These are phyloP conservation scores for Agrochola circellaris DNA, from an alignment of 2,888 invertebrate species.

Conservation along the genomic window DNA sequence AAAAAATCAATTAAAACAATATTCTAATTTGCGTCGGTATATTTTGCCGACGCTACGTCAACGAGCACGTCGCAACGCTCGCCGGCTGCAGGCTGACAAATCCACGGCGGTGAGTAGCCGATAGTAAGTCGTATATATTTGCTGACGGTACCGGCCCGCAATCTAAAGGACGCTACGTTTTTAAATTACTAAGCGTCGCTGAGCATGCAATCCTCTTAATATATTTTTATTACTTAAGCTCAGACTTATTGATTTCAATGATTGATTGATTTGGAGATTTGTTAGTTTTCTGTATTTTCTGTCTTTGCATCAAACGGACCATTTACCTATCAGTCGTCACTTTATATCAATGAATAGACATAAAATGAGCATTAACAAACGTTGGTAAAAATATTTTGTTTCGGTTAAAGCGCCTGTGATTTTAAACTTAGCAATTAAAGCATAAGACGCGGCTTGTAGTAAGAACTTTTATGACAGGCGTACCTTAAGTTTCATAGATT, in stretches of 20 bases:
- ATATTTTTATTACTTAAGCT: constrained; percentile 56
- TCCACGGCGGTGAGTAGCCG: constrained; percentile 86
- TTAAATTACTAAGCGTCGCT: constrained; percentile 78
- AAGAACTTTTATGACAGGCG: constrained; percentile 6
- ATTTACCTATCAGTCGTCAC: neutral
- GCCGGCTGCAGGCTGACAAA: constrained; percentile 82
- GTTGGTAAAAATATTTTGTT: neutral
- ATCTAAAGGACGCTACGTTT: constrained; percentile 79
- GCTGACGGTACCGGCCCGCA: constrained; percentile 83
- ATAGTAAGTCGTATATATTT: constrained; percentile 87
- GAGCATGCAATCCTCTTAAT: constrained; percentile 60
- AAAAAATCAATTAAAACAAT: constrained; percentile 24
- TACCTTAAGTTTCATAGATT: no score
- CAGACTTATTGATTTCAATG: constrained; percentile 50
- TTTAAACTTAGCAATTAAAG: constrained; percentile 26
- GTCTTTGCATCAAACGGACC: neutral
- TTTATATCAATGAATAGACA: neutral
- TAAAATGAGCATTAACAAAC: neutral
- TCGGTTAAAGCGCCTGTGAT: constrained; percentile 1
- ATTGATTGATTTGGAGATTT: constrained; percentile 28
- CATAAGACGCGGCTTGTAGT: neutral
- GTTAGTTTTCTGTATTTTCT: neutral
- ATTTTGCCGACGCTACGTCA: constrained; percentile 72
- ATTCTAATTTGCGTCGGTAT: constrained; percentile 38
- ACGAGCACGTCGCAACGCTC: constrained; percentile 72